A percentile compares a stretch with the other conserved stretches of the same genome.
phyloP scores from a whole-genome alignment of 2,888 invertebrate genomes.

The Imbricaverruca yamaguchii region DNA sequence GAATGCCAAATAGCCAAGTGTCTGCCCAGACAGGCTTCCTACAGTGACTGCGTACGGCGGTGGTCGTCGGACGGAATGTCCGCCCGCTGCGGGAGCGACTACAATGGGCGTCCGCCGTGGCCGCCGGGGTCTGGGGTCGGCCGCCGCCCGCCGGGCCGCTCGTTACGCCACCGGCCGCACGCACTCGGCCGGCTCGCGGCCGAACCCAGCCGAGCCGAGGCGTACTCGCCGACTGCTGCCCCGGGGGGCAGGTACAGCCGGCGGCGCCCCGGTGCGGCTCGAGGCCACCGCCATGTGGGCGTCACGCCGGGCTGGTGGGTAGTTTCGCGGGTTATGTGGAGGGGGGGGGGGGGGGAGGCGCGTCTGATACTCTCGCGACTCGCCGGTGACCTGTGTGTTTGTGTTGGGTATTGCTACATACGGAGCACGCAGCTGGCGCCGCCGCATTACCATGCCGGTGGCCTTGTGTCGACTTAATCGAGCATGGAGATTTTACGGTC shows the following conservation, averaged over 20 bases:
- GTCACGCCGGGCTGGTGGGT: not conserved
- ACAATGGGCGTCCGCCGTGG: no score
- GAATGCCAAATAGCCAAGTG: no score
- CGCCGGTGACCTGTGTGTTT: not conserved
- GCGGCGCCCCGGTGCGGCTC: not conserved
- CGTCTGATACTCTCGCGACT: no score
- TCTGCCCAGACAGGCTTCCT: no score
- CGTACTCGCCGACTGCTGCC: no score
- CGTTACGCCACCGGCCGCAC: not conserved
- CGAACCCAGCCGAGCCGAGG: no score
- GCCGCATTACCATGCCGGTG: not conserved
- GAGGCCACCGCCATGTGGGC: not conserved
- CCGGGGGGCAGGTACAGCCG: no score
- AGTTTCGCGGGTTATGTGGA: not conserved
- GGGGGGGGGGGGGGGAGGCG: not conserved
- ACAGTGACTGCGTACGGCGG: no score
- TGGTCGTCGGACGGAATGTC: not conserved
- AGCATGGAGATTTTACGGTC: not conserved
- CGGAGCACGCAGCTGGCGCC: not conserved
- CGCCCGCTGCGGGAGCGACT: no score
- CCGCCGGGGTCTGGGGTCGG: not conserved
- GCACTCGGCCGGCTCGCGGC: no score
- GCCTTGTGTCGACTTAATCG: constrained; percentile 8
- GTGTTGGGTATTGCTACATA: not conserved
- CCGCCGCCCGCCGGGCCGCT: not conserved